phyloP scores from a whole-genome alignment of 1,140 invertebrate species.

The Bursaphelenchus mucronatus region DNA sequence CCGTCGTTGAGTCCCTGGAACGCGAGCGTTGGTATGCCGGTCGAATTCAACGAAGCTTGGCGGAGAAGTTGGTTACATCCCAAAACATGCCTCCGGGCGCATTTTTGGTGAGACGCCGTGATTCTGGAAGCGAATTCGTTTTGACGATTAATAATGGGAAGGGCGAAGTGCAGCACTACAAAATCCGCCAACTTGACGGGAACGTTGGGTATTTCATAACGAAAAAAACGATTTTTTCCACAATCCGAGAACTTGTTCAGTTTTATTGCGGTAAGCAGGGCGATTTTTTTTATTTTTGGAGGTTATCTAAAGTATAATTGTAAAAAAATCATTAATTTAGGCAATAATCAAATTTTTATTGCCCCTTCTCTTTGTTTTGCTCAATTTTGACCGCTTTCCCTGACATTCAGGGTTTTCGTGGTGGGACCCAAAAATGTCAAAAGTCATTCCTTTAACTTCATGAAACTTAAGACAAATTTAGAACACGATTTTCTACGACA shows the following conservation, averaged over 20 bases:
- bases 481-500: no score
- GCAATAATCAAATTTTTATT: no score
- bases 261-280: constrained; percentile 71
- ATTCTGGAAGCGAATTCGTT: constrained; percentile 78
- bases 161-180: constrained; percentile 82
- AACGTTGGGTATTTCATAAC: constrained; percentile 78
- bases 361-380: no score
- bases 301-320: no score
- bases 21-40: constrained; percentile 99
- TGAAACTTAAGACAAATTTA: no score
- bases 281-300: background rate
- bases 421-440: no score
- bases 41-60: constrained; percentile 88
- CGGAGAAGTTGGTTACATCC: constrained; percentile 83
- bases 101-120: constrained; percentile 86
- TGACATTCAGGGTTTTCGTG: no score
- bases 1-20: constrained; percentile 83
- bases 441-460: no score
- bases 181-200: constrained; percentile 61
- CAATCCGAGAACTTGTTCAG: constrained; percentile 80
- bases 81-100: constrained; percentile 90
- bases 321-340: no score
- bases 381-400: no score
- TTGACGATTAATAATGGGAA: constrained; percentile 83
- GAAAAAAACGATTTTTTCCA: constrained; percentile 85